Conservation (phyloP, 1,140 invertebrate genomes). For the Achatina immaculata region DNA sequence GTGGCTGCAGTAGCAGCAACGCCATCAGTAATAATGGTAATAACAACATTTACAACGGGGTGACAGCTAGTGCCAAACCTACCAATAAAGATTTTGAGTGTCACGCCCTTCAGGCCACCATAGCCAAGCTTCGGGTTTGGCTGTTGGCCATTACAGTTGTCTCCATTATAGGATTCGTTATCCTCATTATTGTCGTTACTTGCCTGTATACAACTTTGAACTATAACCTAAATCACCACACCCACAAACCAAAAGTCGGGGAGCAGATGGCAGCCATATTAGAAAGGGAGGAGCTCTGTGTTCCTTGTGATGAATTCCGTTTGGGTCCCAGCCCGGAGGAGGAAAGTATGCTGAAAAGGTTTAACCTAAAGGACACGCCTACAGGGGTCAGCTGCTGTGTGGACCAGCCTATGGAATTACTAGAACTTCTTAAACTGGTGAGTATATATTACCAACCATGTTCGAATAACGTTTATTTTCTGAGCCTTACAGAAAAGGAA, state of each 20-base stretch:
- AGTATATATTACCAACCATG: slow-evolving; percentile 45
- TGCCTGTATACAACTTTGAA: slow-evolving; percentile 55
- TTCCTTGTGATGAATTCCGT: slow-evolving; percentile 53
- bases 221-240: slow-evolving; percentile 54
- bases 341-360: slow-evolving; percentile 51
- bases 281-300: slow-evolving; percentile 55
- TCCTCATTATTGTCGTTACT: slow-evolving; percentile 53
- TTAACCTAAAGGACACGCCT: slow-evolving; percentile 46
- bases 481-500: too few relatives aligned
- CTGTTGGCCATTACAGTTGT: slow-evolving; percentile 51
- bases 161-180: slow-evolving; percentile 49
- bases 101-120: slow-evolving; percentile 38
- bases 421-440: slow-evolving; percentile 57
- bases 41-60: slow-evolving; percentile 4
- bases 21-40: background rate
- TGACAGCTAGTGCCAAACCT: background rate
- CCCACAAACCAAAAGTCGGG: slow-evolving; percentile 60
- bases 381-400: slow-evolving; percentile 55
- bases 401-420: slow-evolving; percentile 52
- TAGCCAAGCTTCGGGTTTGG: slow-evolving; percentile 44
- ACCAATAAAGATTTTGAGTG: background rate
- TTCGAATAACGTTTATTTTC: background rate
- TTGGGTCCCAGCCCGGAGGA: slow-evolving; percentile 58
- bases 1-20: background rate
- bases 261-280: slow-evolving; percentile 56